These are phyloP conservation scores for Drosophila mulleri DNA, from an alignment of 2,888 invertebrate species.

Conservation along the genomic window DNA sequence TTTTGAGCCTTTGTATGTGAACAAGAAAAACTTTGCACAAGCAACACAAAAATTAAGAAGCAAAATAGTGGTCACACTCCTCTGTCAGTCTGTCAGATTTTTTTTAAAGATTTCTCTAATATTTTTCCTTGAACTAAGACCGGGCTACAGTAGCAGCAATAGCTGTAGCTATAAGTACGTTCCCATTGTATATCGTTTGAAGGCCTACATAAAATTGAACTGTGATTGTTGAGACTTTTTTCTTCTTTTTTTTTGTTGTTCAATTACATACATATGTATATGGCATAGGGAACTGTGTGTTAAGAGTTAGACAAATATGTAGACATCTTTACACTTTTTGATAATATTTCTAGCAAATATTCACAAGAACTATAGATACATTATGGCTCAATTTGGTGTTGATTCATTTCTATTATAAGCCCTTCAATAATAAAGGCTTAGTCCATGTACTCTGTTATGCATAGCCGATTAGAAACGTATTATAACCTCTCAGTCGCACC, in stretches of 20 bases:
- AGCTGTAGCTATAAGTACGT: slow-evolving; percentile 15
- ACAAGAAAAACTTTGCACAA: background rate
- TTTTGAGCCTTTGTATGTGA: background rate
- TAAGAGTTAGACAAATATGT: background rate
- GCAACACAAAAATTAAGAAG: background rate
- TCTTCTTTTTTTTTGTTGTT: slow-evolving; percentile 58
- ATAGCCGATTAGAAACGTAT: too few relatives aligned
- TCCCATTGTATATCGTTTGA: slow-evolving; percentile 71
- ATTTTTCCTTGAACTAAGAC: slow-evolving; percentile 31
- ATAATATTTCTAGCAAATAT: background rate
- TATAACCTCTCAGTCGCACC: too few relatives aligned
- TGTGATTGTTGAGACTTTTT: slow-evolving; percentile 42
- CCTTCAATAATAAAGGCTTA: background rate
- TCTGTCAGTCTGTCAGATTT: background rate
- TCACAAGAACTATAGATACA: background rate
- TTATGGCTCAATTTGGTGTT: background rate
- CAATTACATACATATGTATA: slow-evolving; percentile 66
- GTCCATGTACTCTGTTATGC: too few relatives aligned
- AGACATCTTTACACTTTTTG: background rate
- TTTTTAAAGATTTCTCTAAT: slow-evolving; percentile 31
- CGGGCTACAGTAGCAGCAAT: slow-evolving; percentile 9
- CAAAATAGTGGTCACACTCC: slow-evolving; percentile 19
- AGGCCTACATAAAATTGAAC: slow-evolving; percentile 58
- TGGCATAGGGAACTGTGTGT: background rate
- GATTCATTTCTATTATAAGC: background rate